Evolutionary conservation across 2,797 vertebrate genomes (phyloP).

Genomic region (Cuniculus paca): DNA sequence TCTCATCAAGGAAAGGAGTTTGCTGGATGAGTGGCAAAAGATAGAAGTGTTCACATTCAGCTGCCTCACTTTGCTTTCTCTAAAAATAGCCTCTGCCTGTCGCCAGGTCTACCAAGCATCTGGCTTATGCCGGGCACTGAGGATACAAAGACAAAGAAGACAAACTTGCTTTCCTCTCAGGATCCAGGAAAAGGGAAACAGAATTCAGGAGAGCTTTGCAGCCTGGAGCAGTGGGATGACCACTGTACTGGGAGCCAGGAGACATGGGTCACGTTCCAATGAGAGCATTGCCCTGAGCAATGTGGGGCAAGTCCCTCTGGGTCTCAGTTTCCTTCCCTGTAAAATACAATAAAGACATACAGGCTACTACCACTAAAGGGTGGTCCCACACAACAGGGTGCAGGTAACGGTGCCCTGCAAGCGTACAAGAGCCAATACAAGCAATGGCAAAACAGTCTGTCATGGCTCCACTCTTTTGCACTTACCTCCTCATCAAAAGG

Average conservation of each 20-base stretch:
- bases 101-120: neutral
- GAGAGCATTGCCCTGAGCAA: neutral
- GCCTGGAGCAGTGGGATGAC: neutral
- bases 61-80: neutral
- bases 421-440: neutral
- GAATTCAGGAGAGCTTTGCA: neutral
- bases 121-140: neutral
- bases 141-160: neutral
- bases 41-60: neutral
- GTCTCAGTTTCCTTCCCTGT: neutral
- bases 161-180: neutral
- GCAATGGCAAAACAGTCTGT: too few species aligned
- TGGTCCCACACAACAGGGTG: neutral
- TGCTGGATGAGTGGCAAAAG: neutral
- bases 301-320: neutral
- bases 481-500: neutral
- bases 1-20: neutral
- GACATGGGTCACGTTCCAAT: neutral
- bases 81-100: neutral
- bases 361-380: neutral
- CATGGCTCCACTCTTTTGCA: neutral
- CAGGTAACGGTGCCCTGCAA: neutral
- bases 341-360: neutral
- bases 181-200: neutral
- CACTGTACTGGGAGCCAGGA: neutral